Evolutionary conservation across 2,888 invertebrate species (phyloP).

Genomic region (Masnerella sp.): DNA sequence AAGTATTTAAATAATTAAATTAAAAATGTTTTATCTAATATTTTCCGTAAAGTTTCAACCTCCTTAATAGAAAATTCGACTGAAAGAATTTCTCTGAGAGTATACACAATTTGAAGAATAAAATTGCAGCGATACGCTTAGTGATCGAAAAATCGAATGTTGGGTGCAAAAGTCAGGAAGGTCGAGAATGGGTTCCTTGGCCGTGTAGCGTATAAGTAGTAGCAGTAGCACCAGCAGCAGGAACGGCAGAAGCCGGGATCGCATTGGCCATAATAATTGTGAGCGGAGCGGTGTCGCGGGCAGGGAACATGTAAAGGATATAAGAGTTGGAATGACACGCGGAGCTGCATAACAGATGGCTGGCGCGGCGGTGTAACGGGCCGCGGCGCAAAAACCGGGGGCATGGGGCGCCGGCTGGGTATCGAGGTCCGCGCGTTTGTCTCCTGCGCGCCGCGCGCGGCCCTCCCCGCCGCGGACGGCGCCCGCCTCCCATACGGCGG

Average conservation of each 20-base stretch:
- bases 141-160: no score
- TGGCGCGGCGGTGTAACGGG: slow-evolving; percentile 56
- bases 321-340: slow-evolving; percentile 59
- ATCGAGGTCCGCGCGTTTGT: slow-evolving; percentile 76
- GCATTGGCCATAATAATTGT: slow-evolving; percentile 58
- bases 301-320: slow-evolving; percentile 58
- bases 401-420: slow-evolving; percentile 63
- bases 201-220: slow-evolving; percentile 42
- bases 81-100: no score
- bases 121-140: no score
- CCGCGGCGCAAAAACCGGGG: slow-evolving; percentile 36
- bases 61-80: no score
- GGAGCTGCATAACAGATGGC: slow-evolving; percentile 56
- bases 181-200: no score
- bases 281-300: slow-evolving; percentile 48
- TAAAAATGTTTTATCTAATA: no score
- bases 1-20: no score
- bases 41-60: no score
- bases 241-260: no score
- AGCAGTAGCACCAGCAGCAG: no score
- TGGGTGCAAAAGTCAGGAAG: no score
- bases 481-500: slow-evolving; percentile 72
- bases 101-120: no score
- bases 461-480: slow-evolving; percentile 66
- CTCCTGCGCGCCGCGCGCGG: slow-evolving; percentile 73